phyloP scores from a whole-genome alignment of 2,888 invertebrate genomes.

The Magallana nippona region DNA sequence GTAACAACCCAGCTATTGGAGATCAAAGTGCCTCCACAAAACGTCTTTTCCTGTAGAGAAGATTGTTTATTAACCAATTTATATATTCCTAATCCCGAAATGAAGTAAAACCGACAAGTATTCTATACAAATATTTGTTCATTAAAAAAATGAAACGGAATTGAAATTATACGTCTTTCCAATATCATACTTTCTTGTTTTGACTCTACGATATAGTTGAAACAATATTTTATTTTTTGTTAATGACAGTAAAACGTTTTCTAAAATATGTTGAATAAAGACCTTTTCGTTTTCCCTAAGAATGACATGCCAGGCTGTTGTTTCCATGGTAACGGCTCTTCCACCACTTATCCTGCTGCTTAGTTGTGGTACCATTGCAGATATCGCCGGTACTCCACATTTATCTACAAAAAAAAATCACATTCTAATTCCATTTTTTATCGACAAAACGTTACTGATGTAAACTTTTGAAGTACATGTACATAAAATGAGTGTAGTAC shows the following conservation, averaged over 20 bases:
- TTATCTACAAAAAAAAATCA: background rate
- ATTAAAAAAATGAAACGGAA: too few relatives aligned
- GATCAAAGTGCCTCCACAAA: slow-evolving; percentile 53
- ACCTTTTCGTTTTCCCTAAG: slow-evolving; percentile 43
- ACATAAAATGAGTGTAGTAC: too few relatives aligned
- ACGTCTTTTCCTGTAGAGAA: slow-evolving; percentile 47
- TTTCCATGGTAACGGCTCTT: slow-evolving; percentile 24
- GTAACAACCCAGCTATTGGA: slow-evolving; percentile 49
- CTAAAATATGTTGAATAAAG: too few relatives aligned
- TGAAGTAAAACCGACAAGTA: background rate
- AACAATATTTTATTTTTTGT: too few relatives aligned
- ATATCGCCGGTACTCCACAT: background rate
- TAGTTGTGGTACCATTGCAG: slow-evolving; percentile 3
- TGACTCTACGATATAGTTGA: too few relatives aligned
- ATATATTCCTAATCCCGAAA: background rate
- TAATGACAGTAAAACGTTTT: too few relatives aligned
- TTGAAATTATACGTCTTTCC: too few relatives aligned
- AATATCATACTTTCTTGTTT: too few relatives aligned
- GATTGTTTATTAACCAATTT: background rate
- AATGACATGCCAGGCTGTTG: slow-evolving; percentile 51
- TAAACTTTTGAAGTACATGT: too few relatives aligned
- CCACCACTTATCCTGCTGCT: slow-evolving; percentile 48
- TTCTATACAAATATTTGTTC: too few relatives aligned
- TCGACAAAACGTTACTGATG: too few relatives aligned
- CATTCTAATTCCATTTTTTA: background rate